Percentiles rank a stretch among this genome's conserved stretches.
phyloP scores from a whole-genome alignment of 2,888 invertebrate genomes.

The Barypeithes pellucidus region DNA sequence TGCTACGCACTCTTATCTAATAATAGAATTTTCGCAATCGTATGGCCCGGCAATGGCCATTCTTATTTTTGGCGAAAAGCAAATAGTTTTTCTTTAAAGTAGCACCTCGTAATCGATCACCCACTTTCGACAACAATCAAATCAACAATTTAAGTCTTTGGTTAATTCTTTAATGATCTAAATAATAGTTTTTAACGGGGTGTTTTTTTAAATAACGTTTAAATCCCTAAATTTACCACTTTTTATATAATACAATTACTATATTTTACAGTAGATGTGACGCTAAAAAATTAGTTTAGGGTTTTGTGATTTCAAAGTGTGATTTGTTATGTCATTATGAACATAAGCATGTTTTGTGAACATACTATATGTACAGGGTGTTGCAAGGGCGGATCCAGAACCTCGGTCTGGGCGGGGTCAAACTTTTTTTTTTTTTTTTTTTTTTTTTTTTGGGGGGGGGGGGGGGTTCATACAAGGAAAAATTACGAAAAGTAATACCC shows the following conservation, averaged over 20 bases:
- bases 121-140: slow-evolving; percentile 1
- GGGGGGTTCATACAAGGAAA: too few species aligned
- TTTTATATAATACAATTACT: slow-evolving; percentile 18
- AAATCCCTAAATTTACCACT: slow-evolving; percentile 4
- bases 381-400: too few species aligned
- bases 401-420: too few species aligned
- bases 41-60: background rate
- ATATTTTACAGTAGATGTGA: slow-evolving; percentile 12
- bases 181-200: background rate
- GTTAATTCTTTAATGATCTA: slow-evolving; percentile 17
- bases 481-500: too few species aligned
- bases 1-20: background rate
- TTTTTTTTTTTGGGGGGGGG: too few species aligned
- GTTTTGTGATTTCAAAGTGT: too few species aligned
- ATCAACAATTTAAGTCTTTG: slow-evolving; percentile 16
- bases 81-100: background rate
- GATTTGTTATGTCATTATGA: too few species aligned
- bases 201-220: slow-evolving; percentile 15
- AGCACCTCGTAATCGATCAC: slow-evolving; percentile 30
- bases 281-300: background rate
- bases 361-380: too few species aligned
- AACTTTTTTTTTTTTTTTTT: too few species aligned
- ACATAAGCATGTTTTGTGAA: too few species aligned
- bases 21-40: background rate
- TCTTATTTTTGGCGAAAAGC: slow-evolving; percentile 5